phyloP scores from a whole-genome alignment of 2,797 vertebrate genomes.

The Esox masquinongy region DNA sequence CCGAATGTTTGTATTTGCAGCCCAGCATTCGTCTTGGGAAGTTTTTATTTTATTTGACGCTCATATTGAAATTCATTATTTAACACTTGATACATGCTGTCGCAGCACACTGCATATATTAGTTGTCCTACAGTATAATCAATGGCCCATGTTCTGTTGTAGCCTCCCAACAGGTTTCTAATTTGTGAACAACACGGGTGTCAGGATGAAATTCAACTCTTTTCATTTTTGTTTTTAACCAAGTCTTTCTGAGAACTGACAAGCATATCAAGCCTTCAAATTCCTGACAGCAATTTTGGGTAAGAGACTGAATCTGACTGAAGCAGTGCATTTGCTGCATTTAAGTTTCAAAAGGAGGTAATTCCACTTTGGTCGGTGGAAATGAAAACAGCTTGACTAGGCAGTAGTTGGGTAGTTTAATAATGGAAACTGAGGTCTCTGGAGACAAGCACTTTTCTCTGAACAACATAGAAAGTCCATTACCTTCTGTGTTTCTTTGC shows the following conservation, averaged over 20 bases:
- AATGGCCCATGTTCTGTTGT: constrained; percentile 23
- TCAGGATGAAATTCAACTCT: constrained; percentile 20
- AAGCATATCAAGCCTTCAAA: constrained; percentile 34
- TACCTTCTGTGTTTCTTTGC: constrained; percentile 64
- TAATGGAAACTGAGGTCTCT: constrained; percentile 69
- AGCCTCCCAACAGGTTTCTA: constrained; percentile 36
- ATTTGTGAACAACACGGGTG: constrained; percentile 31
- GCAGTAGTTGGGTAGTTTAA: constrained; percentile 61
- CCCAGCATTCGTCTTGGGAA: constrained; percentile 48
- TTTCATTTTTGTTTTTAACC: constrained; percentile 23
- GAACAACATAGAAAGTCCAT: constrained; percentile 76
- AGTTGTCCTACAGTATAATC: constrained; percentile 11
- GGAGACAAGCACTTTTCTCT: constrained; percentile 62
- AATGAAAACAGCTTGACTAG: constrained; percentile 59
- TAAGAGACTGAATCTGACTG: constrained; percentile 23
- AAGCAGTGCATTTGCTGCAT: background rate
- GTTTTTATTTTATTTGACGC: constrained; percentile 35
- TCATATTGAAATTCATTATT: constrained; percentile 63
- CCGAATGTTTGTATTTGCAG: constrained; percentile 62
- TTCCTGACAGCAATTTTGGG: constrained; percentile 52
- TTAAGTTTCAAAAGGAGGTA: constrained; percentile 64
- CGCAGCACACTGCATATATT: constrained; percentile 35
- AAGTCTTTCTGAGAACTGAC: constrained; percentile 4
- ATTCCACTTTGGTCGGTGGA: constrained; percentile 60
- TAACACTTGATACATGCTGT: constrained; percentile 39